phyloP scores from a whole-genome alignment of 2,888 invertebrate genomes.

The Ditula angustiorana region DNA sequence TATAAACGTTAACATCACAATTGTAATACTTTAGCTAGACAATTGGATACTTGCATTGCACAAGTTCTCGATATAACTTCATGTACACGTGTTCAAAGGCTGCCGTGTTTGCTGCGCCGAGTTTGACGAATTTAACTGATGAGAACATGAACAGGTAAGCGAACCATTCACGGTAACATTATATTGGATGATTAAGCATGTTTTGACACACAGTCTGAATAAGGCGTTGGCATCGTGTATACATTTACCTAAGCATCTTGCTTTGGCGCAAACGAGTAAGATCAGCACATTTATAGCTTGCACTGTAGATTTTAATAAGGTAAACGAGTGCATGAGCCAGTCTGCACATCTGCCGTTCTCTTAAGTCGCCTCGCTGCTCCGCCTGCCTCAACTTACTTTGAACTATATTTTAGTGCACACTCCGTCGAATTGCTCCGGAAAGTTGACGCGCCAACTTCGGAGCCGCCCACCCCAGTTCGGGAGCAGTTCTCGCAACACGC shows the following conservation, averaged over 20 bases:
- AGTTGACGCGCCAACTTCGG: slow-evolving; percentile 57
- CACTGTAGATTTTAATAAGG: slow-evolving; percentile 5
- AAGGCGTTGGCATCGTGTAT: background rate
- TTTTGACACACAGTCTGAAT: slow-evolving; percentile 7
- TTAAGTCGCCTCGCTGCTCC: slow-evolving; percentile 52
- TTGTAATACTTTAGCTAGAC: too few species aligned
- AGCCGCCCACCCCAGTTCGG: slow-evolving; percentile 46
- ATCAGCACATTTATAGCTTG: slow-evolving; percentile 5
- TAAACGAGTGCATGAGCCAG: slow-evolving; percentile 20
- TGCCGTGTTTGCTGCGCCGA: slow-evolving; percentile 52
- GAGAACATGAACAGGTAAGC: slow-evolving; percentile 14
- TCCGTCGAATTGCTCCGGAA: slow-evolving; percentile 61
- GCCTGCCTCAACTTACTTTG: slow-evolving; percentile 62
- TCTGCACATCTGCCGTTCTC: slow-evolving; percentile 43
- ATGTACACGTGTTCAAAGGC: slow-evolving; percentile 40
- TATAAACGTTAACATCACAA: too few species aligned
- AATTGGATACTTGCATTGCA: slow-evolving; percentile 16
- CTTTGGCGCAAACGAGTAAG: background rate
- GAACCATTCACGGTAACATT: slow-evolving; percentile 10
- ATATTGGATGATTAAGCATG: slow-evolving; percentile 19
- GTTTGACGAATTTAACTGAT: slow-evolving; percentile 47
- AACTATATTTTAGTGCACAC: slow-evolving; percentile 72
- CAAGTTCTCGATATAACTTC: slow-evolving; percentile 25
- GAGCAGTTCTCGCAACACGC: slow-evolving; percentile 59
- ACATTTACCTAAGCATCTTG: background rate